These are phyloP conservation scores for Motacilla tschutschensis DNA, from an alignment of 2,113 vertebrate species.

Conservation along the genomic window DNA sequence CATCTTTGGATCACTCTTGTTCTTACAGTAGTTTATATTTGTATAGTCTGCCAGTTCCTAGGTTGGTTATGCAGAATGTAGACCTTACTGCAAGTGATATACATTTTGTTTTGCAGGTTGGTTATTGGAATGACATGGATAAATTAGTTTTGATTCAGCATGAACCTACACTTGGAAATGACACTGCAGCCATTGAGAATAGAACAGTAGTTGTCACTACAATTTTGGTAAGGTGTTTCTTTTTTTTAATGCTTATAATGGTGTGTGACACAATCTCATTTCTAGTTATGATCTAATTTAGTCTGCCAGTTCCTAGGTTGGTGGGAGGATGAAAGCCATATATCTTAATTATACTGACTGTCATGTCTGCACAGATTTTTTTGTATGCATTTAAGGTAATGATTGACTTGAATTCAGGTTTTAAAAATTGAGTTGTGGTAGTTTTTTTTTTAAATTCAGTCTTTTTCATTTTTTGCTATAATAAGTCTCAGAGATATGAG, in stretches of 20 bases:
- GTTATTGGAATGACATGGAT: slow-evolving; percentile 98
- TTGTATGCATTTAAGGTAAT: background rate
- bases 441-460: slow-evolving; percentile 17
- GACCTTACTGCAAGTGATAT: background rate
- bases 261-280: background rate
- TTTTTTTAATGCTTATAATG: slow-evolving; percentile 40
- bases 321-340: background rate
- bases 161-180: slow-evolving; percentile 87
- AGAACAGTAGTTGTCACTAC: slow-evolving; percentile 95
- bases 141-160: slow-evolving; percentile 95
- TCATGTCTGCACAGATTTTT: slow-evolving; percentile 17
- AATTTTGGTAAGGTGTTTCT: slow-evolving; percentile 90
- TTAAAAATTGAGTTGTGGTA: background rate
- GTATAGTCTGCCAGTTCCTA: too few relatives aligned
- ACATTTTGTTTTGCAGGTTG: slow-evolving; percentile 79
- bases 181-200: slow-evolving; percentile 90
- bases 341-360: slow-evolving; percentile 11
- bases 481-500: slow-evolving; percentile 15
- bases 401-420: background rate
- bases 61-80: background rate
- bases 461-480: slow-evolving; percentile 2
- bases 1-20: background rate
- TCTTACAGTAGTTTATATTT: background rate
- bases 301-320: background rate
- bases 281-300: slow-evolving; percentile 38